Percentiles rank a stretch among this genome's conserved stretches.
These are phyloP conservation scores for Anthoscopus minutus DNA, from an alignment of 2,113 vertebrate genomes.

Conservation along the genomic window DNA sequence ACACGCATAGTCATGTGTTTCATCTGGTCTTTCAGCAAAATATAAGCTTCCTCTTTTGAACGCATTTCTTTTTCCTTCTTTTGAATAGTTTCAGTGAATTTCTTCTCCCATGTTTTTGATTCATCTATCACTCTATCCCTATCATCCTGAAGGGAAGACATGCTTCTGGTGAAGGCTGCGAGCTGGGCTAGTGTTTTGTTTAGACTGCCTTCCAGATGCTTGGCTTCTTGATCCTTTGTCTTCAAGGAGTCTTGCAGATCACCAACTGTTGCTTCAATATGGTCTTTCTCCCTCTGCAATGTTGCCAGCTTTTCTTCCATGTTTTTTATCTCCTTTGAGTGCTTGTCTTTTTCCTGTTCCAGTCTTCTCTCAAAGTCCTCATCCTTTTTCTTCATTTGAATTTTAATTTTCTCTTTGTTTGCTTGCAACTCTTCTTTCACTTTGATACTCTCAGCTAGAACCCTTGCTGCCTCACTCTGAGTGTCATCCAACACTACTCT, in stretches of 20 bases:
- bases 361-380: constrained; percentile 82
- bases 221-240: constrained; percentile 73
- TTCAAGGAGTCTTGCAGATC: constrained; percentile 71
- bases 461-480: constrained; percentile 76
- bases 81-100: constrained; percentile 82
- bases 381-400: constrained; percentile 75
- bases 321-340: constrained; percentile 80
- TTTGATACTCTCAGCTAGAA: constrained; percentile 74
- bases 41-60: constrained; percentile 75
- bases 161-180: constrained; percentile 90
- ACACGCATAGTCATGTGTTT: constrained; percentile 69
- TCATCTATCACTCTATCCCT: constrained; percentile 91
- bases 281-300: constrained; percentile 72
- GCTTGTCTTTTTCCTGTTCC: constrained; percentile 77
- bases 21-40: constrained; percentile 74
- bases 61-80: constrained; percentile 86
- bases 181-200: constrained; percentile 87
- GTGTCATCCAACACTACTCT: constrained; percentile 78
- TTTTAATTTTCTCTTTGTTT: constrained; percentile 64
- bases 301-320: constrained; percentile 81
- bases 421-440: constrained; percentile 68
- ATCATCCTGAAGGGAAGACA: constrained; percentile 96
- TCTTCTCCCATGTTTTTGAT: constrained; percentile 87
- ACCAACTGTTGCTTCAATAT: constrained; percentile 67
- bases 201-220: constrained; percentile 78